These are phyloP conservation scores for Pararge aegeria DNA, from an alignment of 1,140 invertebrate species.

Conservation along the genomic window DNA sequence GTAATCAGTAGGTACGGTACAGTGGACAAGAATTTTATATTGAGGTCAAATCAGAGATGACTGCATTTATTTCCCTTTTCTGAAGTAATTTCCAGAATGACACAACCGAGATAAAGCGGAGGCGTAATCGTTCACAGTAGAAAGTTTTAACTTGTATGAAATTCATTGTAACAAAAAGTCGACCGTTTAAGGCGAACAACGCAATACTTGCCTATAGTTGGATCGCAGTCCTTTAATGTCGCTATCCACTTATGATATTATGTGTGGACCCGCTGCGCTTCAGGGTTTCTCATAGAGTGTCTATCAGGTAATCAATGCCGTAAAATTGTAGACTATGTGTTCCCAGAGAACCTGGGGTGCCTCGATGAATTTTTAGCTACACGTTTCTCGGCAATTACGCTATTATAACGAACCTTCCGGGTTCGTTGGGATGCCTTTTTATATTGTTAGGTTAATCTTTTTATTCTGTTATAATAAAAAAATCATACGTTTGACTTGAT, in stretches of 20 bases:
- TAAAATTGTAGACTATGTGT: constrained; percentile 47
- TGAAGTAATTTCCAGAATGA: constrained; percentile 25
- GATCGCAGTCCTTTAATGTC: constrained; percentile 64
- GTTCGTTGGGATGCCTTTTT: constrained; percentile 16
- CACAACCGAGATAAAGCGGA: constrained; percentile 24
- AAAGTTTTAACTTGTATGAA: constrained; percentile 49
- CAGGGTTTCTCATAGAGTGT: constrained; percentile 61
- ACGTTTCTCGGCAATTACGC: constrained; percentile 14
- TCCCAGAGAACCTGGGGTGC: constrained; percentile 35
- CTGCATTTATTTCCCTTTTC: constrained; percentile 6
- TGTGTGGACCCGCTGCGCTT: constrained; percentile 49
- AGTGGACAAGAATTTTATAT: neutral
- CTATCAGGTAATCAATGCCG: constrained; percentile 39
- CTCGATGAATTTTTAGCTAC: constrained; percentile 48
- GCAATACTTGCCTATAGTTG: constrained; percentile 50
- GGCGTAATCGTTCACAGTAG: constrained; percentile 42
- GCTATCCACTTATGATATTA: constrained; percentile 64
- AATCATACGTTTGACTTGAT: neutral
- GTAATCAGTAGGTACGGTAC: constrained; percentile 16
- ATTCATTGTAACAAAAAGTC: constrained; percentile 61
- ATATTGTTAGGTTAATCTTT: neutral
- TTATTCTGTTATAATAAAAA: neutral
- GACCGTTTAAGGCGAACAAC: constrained; percentile 52
- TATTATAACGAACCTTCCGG: constrained; percentile 28
- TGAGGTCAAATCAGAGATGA: constrained; percentile 2